These are phyloP conservation scores for Microctonus hyperodae DNA, from an alignment of 2,888 invertebrate genomes.

Conservation along the genomic window DNA sequence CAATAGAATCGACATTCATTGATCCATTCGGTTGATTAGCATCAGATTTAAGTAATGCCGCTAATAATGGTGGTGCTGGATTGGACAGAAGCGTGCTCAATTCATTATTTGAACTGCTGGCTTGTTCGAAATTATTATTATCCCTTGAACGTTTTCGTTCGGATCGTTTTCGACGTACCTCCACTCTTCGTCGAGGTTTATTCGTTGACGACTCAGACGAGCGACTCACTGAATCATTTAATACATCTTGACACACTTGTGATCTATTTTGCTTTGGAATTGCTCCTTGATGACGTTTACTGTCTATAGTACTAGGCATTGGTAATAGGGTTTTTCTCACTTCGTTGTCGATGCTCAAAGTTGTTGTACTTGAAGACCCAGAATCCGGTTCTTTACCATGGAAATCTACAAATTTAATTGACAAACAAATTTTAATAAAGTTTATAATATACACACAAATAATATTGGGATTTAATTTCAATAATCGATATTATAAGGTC, in stretches of 20 bases:
- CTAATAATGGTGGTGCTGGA: conserved; percentile 68
- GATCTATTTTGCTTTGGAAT: conserved; percentile 74
- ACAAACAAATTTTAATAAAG: neutral
- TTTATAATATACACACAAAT: neutral
- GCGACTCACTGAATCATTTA: conserved; percentile 64
- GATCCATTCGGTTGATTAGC: conserved; percentile 35
- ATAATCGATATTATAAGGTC: neutral
- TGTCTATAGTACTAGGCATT: conserved; percentile 59
- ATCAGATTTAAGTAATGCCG: conserved; percentile 72
- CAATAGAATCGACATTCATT: conserved; percentile 28
- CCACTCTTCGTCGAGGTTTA: conserved; percentile 64
- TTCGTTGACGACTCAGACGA: conserved; percentile 34
- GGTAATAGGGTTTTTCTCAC: conserved; percentile 66
- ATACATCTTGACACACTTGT: conserved; percentile 44
- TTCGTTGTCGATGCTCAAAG: conserved; percentile 60
- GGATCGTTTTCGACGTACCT: conserved; percentile 44
- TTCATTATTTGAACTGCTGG: conserved; percentile 72
- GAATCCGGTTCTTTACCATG: conserved; percentile 64
- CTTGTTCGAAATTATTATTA: conserved; percentile 66
- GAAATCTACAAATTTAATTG: conserved; percentile 55
- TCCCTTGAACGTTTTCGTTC: conserved; percentile 54
- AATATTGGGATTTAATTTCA: neutral
- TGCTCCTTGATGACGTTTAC: conserved; percentile 74
- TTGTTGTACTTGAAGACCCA: conserved; percentile 66
- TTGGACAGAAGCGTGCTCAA: conserved; percentile 72